These are phyloP conservation scores for Notocelia uddmanniana DNA, from an alignment of 2,888 invertebrate species.

Conservation along the genomic window DNA sequence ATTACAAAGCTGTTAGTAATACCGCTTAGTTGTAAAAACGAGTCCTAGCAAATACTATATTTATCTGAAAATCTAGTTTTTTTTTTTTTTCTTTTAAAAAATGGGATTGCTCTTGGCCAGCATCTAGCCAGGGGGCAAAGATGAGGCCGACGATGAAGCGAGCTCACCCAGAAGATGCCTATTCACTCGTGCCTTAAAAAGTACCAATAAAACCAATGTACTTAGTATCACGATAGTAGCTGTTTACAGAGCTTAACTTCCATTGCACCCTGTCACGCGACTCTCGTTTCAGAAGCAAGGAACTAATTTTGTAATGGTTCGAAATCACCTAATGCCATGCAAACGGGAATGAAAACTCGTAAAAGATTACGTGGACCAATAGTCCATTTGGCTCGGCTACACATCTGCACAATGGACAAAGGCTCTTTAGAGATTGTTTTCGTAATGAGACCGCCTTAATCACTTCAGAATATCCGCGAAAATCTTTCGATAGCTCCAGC, in stretches of 20 bases:
- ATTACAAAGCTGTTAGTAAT: too few species aligned
- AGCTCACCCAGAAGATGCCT: too few species aligned
- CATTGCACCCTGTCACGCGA: constrained; percentile 37
- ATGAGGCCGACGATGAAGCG: too few species aligned
- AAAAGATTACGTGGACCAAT: constrained; percentile 38
- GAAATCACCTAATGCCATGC: constrained; percentile 37
- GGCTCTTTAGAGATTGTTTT: constrained; percentile 42
- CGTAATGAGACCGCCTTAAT: constrained; percentile 39
- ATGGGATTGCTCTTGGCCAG: too few species aligned
- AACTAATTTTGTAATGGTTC: constrained; percentile 28
- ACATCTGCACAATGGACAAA: constrained; percentile 34
- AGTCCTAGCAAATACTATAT: too few species aligned
- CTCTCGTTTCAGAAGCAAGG: constrained; percentile 14
- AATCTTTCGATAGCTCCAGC: background rate
- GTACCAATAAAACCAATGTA: background rate
- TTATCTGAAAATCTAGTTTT: too few species aligned
- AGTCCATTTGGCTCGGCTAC: constrained; percentile 20
- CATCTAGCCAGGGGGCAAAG: too few species aligned
- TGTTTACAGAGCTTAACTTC: constrained; percentile 1
- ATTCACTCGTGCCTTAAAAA: too few species aligned
- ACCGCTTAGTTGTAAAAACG: too few species aligned
- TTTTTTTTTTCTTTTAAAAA: too few species aligned
- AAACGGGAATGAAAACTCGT: constrained; percentile 34
- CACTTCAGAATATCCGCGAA: background rate
- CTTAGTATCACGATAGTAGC: background rate